These are phyloP conservation scores for Stratiomys singularior DNA, from an alignment of 2,888 invertebrate genomes.

Conservation along the genomic window DNA sequence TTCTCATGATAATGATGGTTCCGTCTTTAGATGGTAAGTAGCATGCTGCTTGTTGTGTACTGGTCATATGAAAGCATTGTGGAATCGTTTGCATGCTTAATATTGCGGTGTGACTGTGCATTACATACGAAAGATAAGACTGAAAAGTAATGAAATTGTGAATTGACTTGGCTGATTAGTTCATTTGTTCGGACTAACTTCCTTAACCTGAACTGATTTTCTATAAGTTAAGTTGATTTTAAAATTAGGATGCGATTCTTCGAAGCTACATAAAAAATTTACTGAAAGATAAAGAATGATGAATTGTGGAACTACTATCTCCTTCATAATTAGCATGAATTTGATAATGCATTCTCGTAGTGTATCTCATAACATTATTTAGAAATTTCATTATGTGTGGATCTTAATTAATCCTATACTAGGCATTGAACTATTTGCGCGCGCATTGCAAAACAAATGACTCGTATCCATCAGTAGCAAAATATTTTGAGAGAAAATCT, in stretches of 20 bases:
- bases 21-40: conserved; percentile 43
- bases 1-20: conserved; percentile 38
- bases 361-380: no score
- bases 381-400: no score
- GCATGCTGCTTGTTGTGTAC: conserved; percentile 35
- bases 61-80: not conserved
- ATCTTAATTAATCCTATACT: no score
- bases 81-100: conserved; percentile 29
- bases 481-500: no score
- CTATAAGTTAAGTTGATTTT: not conserved
- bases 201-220: not conserved
- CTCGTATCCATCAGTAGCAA: no score
- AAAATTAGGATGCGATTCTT: not conserved
- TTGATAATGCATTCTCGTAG: no score
- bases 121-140: not conserved
- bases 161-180: not conserved
- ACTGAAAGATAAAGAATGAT: no score
- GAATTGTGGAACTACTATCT: no score
- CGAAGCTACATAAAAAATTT: no score
- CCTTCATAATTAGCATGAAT: no score
- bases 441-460: no score
- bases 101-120: conserved; percentile 26
- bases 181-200: not conserved
- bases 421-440: no score
- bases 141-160: not conserved